phyloP scores from a whole-genome alignment of 2,888 invertebrate genomes.

The Pandemis corylana region DNA sequence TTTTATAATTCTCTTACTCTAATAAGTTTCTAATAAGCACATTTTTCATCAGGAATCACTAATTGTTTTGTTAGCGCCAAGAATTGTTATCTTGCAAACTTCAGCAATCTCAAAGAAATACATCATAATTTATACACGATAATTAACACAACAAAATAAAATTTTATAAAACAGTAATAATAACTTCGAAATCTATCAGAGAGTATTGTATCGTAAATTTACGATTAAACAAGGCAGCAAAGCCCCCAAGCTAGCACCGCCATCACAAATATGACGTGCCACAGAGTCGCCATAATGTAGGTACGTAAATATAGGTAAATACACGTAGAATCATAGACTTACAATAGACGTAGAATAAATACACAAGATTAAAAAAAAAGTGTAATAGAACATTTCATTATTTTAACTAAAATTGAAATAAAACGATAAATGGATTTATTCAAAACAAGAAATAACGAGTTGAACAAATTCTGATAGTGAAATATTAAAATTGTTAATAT shows the following conservation, averaged over 20 bases:
- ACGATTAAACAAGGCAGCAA: slow-evolving; percentile 66
- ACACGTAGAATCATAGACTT: no score
- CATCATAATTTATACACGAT: slow-evolving; percentile 54
- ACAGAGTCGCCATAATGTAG: slow-evolving; percentile 7
- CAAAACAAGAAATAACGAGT: no score
- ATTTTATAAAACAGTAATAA: slow-evolving; percentile 47
- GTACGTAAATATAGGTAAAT: no score
- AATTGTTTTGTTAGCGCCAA: slow-evolving; percentile 70
- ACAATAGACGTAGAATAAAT: no score
- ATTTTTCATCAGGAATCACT: slow-evolving; percentile 65
- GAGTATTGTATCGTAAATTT: slow-evolving; percentile 65
- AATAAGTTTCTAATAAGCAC: slow-evolving; percentile 69
- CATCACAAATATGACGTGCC: slow-evolving; percentile 63
- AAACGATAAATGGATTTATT: no score
- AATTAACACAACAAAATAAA: slow-evolving; percentile 46
- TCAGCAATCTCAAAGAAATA: slow-evolving; percentile 55
- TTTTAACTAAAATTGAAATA: no score
- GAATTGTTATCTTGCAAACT: slow-evolving; percentile 55
- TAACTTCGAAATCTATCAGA: slow-evolving; percentile 57
- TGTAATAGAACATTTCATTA: no score
- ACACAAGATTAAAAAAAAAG: no score
- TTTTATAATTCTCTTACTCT: slow-evolving; percentile 46
- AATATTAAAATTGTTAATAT: no score
- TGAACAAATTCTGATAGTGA: no score
- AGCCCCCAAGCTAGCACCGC: slow-evolving; percentile 74